Evolutionary conservation across 2,888 invertebrate species (phyloP), one percentile per base, ranked within the genome.

Genomic region (Aporophyla lueneburgensis): DNA sequence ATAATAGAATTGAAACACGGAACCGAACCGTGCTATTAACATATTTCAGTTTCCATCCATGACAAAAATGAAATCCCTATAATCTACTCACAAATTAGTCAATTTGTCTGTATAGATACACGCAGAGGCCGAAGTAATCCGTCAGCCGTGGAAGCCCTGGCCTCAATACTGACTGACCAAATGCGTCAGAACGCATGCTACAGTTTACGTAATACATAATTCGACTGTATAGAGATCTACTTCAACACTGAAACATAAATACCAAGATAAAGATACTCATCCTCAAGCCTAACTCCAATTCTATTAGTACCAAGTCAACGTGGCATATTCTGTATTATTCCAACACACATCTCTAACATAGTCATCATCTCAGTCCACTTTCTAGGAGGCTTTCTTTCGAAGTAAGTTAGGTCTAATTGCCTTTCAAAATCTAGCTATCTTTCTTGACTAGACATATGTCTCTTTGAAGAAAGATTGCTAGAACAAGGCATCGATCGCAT

Each of bases 71-170:
- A 56, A 24, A 19, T 9, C 19, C 9, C 24, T 27, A 16, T 27
- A 65, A 51, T 51, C 21, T 51, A 1, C 66, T 16, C 27, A 16
- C 5, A 9, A 14, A 51, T 21, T 27, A 7, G 21, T 21, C 27
- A 62, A 43, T 58, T 5, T 12, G 59, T 33, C 27, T 54, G 49
- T 40, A 43, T n/a, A 14, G 9, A 7, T 65, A 54, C 12, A 51
- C 19, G 63, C 51, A n/a, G 53, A 69, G 71, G 68, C 58, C 71
- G 5, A n/a, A 68, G 69, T 58, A 51, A 65, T 66, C 61, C 40
- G 66, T 66, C 78, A 61, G 65, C 51, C 66, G 59, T 40, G 56
- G 56, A 49, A 82, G 68, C 71, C 82, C 46, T 82, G 82, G 74
- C 83, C 82, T 78, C 61, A 59, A 82, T 82, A 70, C 66, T 49